These are phyloP conservation scores for Cyclophora punctaria DNA, from an alignment of 2,888 invertebrate species.

Conservation along the genomic window DNA sequence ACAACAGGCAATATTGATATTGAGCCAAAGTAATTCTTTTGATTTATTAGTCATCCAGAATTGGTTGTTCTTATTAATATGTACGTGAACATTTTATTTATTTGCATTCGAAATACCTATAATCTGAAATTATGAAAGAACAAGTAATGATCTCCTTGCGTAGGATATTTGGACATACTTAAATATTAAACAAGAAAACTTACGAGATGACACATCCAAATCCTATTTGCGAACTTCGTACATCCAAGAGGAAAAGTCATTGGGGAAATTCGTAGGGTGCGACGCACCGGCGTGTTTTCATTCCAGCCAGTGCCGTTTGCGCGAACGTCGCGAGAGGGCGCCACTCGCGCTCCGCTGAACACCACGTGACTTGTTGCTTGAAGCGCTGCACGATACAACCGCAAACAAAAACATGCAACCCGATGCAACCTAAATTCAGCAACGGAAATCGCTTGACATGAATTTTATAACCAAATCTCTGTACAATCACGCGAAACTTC, in stretches of 20 bases:
- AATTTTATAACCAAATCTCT: conserved; percentile 58
- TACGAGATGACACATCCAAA: conserved; percentile 40
- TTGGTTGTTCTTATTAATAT: too few species aligned
- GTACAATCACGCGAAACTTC: conserved; percentile 55
- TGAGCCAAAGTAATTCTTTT: too few species aligned
- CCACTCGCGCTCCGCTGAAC: conserved; percentile 38
- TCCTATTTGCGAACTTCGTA: conserved; percentile 35
- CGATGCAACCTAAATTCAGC: conserved; percentile 34
- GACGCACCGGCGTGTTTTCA: conserved; percentile 65
- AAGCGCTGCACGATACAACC: conserved; percentile 24
- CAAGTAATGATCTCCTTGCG: too few species aligned
- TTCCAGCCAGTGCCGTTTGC: conserved; percentile 62
- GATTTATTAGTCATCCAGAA: too few species aligned
- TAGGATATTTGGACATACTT: too few species aligned
- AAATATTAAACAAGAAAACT: too few species aligned
- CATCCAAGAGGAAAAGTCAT: conserved; percentile 66
- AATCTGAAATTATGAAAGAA: too few species aligned
- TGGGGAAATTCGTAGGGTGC: conserved; percentile 70
- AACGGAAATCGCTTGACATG: conserved; percentile 45
- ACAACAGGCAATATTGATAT: too few species aligned
- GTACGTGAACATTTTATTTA: too few species aligned
- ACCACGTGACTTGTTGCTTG: conserved; percentile 67
- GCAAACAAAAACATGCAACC: conserved; percentile 42
- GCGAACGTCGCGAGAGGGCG: conserved; percentile 70
- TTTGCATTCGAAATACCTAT: too few species aligned